phyloP scores from a whole-genome alignment of 2,797 vertebrate species.

The Syngnathus acus region DNA sequence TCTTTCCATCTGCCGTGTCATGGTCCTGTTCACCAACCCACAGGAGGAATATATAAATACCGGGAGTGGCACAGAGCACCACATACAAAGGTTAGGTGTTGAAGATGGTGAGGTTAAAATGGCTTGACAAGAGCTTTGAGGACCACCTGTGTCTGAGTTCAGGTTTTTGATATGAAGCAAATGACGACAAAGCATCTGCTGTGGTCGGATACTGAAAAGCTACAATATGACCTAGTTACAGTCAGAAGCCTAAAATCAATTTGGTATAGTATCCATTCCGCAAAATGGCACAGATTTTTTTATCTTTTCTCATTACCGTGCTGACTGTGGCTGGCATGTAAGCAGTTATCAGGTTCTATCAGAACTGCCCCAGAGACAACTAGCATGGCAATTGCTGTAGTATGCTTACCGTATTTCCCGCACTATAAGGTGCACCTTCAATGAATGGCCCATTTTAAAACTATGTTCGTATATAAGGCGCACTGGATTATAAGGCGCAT shows the following conservation, averaged over 20 bases:
- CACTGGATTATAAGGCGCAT: no score
- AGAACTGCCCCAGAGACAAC: background rate
- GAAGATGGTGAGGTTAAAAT: constrained; percentile 47
- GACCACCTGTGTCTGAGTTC: constrained; percentile 14
- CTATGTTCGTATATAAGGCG: no score
- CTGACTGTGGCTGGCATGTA: background rate
- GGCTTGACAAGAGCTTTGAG: constrained; percentile 48
- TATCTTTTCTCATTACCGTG: background rate
- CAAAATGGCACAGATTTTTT: background rate
- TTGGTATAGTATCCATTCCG: background rate
- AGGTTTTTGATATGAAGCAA: background rate
- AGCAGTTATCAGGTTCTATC: background rate
- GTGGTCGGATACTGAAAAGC: background rate
- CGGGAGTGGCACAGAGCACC: constrained; percentile 27
- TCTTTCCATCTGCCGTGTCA: constrained; percentile 68
- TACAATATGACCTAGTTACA: background rate
- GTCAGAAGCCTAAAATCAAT: background rate
- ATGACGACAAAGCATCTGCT: background rate
- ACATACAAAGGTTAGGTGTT: constrained; percentile 43
- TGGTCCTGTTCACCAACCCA: constrained; percentile 32
- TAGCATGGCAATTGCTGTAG: background rate
- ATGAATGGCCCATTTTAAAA: no score
- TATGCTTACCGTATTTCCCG: background rate
- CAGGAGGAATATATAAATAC: constrained; percentile 41
- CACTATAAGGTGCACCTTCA: no score